Base-by-base conservation (phyloP, 2,888 invertebrate species). In the Hemistola chrysoprasaria region DNA sequence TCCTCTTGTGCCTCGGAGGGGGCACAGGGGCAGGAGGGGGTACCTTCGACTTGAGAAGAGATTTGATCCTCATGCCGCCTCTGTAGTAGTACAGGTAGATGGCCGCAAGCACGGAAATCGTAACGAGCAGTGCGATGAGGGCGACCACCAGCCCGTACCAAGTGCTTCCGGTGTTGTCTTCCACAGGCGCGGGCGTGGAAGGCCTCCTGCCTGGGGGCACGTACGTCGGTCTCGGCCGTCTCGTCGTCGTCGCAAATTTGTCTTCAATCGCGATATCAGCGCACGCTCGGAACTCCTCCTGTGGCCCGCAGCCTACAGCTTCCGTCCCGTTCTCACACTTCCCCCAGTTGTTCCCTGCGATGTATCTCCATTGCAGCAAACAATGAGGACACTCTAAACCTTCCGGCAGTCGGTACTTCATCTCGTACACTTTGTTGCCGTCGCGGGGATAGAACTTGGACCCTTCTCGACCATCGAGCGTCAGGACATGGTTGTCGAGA, bases 281-380 rank as follows among this genome's bases (percentile, higher is more conserved):
- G 56, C 96, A 96, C 0, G 95, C 94, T 9, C 96, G 90, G 65
- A 97, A 97, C 65, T 96, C 95, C 71, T 97, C 97, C 69, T 97
- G 97, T 0, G 94, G 94, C 0, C 97, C 97, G 65, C 97, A 97
- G 0, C 97, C 97, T 0, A 97, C 93, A 0, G 93, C 93, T 21
- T 94, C 95, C 29, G 91, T 92, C 0, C 94, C 94, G 63, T 94
- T 92, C 0, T 88, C 88, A 62, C 95, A 95, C 7, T 87, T 90
- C 0, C 95, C 95, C 95, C 95, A 96, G 68, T 95, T 95, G 65
- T 95, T 95, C 1, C 94, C 96, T 27, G 97, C 96, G 38, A 95
- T 90, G 75, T 97, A 97, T 55, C 94, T 91, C 97, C 97, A 97
- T 68, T 97, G 97, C 41, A 97, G 82, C 2, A 97, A 92, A 68